Evolutionary conservation across 2,113 vertebrate species (phyloP).

Genomic region (Xyliphius kryptos): DNA sequence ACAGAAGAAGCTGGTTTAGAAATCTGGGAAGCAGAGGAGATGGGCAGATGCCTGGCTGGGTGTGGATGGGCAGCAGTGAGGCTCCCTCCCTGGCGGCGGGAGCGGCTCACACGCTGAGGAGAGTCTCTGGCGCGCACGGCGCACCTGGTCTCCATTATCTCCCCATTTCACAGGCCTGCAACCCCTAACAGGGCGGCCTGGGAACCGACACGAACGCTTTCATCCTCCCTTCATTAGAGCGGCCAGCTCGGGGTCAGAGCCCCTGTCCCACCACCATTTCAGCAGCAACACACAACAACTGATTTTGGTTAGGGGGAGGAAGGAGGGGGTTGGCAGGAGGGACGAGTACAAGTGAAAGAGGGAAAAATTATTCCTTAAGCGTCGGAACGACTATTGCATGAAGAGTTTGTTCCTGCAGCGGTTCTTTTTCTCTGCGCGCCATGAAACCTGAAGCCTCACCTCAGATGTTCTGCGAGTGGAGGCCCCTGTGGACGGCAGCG

Average conservation of each 20-base stretch:
- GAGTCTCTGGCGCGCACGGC: constrained; percentile 58
- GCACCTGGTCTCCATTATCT: constrained; percentile 76
- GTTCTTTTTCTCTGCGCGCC: constrained; percentile 55
- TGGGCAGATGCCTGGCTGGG: neutral
- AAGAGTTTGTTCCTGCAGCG: constrained; percentile 61
- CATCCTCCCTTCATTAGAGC: constrained; percentile 76
- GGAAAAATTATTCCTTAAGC: no score
- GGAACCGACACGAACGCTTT: constrained; percentile 74
- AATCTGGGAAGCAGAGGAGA: no score
- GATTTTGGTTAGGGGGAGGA: constrained; percentile 59
- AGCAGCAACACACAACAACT: constrained; percentile 65
- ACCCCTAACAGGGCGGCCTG: constrained; percentile 70
- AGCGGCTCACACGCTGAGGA: constrained; percentile 63
- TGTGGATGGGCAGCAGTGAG: constrained; percentile 38
- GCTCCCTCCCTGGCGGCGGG: constrained; percentile 52
- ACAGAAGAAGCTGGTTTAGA: no score
- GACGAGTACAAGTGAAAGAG: no score
- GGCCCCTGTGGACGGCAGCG: constrained; percentile 22
- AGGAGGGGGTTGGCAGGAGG: no score
- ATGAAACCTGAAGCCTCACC: constrained; percentile 56
- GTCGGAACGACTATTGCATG: constrained; percentile 68
- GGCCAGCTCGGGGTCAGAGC: constrained; percentile 69
- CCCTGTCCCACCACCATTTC: constrained; percentile 67
- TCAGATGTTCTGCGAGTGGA: constrained; percentile 41
- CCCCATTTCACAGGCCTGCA: constrained; percentile 67